phyloP scores from a whole-genome alignment of 2,888 invertebrate genomes.

The Balanococcus diminutus region DNA sequence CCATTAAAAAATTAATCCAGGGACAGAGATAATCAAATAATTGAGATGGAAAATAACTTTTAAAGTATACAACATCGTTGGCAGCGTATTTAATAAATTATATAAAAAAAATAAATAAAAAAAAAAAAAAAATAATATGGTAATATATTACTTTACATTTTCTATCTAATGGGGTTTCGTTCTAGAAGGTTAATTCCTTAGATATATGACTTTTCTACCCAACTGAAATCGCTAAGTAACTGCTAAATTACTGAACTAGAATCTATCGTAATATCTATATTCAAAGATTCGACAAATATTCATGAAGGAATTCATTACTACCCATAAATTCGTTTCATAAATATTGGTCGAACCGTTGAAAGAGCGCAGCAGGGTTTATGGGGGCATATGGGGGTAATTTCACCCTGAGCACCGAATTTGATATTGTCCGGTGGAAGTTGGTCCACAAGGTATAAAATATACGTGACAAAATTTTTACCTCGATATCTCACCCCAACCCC shows the following conservation, averaged over 20 bases:
- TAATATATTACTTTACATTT: too few species aligned
- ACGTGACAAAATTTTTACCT: too few species aligned
- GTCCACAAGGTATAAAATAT: too few species aligned
- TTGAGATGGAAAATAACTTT: neutral
- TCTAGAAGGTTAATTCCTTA: neutral
- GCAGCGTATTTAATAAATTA: neutral
- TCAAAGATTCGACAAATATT: neutral
- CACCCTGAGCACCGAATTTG: too few species aligned
- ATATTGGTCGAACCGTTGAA: neutral
- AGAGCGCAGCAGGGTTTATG: too few species aligned
- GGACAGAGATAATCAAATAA: neutral
- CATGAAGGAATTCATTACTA: neutral
- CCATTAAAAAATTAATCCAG: neutral
- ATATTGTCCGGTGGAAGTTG: too few species aligned
- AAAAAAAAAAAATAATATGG: too few species aligned
- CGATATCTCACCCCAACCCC: too few species aligned
- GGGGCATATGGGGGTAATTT: too few species aligned
- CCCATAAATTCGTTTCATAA: neutral
- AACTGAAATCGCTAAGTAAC: neutral
- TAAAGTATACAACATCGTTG: neutral
- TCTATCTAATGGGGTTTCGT: neutral
- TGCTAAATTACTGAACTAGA: neutral
- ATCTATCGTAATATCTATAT: neutral
- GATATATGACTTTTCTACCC: neutral
- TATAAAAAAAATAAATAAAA: too few species aligned